Evolutionary conservation across 2,888 invertebrate species (phyloP).

Genomic region (Pyrochroa serraticornis): DNA sequence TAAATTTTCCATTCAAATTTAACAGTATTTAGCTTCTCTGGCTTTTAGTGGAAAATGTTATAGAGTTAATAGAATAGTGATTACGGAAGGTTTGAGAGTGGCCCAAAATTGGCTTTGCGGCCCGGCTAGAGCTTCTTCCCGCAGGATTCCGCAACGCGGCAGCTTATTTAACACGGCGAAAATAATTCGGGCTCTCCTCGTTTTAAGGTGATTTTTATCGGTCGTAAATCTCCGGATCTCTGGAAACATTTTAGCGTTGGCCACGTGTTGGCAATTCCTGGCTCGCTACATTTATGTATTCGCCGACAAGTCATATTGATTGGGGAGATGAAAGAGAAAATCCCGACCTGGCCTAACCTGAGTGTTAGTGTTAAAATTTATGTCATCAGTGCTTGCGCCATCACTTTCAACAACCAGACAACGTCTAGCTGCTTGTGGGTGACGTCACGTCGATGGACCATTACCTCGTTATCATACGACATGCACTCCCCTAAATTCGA

Average conservation of each 20-base stretch:
- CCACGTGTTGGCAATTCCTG: conserved; percentile 9
- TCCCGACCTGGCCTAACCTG: conserved; percentile 27
- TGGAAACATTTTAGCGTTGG: not conserved
- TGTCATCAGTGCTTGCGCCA: conserved; percentile 38
- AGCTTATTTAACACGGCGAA: no score
- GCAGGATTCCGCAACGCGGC: no score
- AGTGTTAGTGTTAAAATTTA: conserved; percentile 22
- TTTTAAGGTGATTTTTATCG: no score
- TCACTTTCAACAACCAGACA: conserved; percentile 28
- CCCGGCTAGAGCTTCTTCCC: no score
- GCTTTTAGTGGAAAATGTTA: no score
- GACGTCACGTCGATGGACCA: conserved; percentile 30
- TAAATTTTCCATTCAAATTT: no score
- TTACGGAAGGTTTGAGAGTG: no score
- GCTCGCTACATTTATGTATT: not conserved
- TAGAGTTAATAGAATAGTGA: no score
- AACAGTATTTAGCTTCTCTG: no score
- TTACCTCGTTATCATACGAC: conserved; percentile 20
- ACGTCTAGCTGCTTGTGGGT: conserved; percentile 1
- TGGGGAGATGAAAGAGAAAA: conserved; percentile 16
- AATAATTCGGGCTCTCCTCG: no score
- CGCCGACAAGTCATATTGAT: conserved; percentile 8
- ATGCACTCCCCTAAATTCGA: not conserved
- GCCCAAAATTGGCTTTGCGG: no score
- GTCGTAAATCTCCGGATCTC: no score